Conservation (phyloP, 1,140 invertebrate species). For the Sesamia nonagrioides region DNA sequence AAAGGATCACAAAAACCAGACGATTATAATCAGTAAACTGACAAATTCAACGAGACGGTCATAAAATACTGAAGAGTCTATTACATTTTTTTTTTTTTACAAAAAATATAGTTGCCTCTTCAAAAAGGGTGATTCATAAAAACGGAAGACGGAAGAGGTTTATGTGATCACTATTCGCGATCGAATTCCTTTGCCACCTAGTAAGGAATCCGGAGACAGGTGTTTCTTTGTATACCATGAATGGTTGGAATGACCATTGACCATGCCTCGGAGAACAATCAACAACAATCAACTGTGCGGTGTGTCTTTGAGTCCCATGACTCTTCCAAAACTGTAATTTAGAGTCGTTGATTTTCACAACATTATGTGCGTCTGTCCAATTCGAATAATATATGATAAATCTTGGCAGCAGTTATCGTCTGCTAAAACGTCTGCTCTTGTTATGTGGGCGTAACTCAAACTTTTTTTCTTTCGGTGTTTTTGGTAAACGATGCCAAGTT, state of each 20-base stretch:
- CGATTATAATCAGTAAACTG: too few species aligned
- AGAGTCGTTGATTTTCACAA: constrained; percentile 67
- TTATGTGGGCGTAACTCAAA: constrained; percentile 65
- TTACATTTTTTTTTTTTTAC: neutral
- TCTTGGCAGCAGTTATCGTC: constrained; percentile 67
- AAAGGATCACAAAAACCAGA: too few species aligned
- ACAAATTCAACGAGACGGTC: too few species aligned
- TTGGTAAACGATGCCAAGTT: constrained; percentile 41
- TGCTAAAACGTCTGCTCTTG: constrained; percentile 68
- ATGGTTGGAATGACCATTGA: neutral
- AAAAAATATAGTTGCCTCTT: neutral
- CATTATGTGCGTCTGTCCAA: constrained; percentile 62
- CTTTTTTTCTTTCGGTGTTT: constrained; percentile 36
- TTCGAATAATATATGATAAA: constrained; percentile 64
- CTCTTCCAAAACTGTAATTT: constrained; percentile 62
- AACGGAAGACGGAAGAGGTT: constrained; percentile 21
- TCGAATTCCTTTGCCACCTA: constrained; percentile 17
- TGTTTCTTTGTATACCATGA: constrained; percentile 31
- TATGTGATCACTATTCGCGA: neutral
- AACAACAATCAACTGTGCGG: constrained; percentile 6
- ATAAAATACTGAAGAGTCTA: neutral
- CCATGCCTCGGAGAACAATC: neutral
- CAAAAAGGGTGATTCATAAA: neutral
- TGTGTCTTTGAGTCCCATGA: neutral
- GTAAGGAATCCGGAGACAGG: constrained; percentile 13